Evolutionary conservation across 2,113 vertebrate species (phyloP), one percentile per base, ranked within the genome.

Genomic region (Calidris pugnax): DNA sequence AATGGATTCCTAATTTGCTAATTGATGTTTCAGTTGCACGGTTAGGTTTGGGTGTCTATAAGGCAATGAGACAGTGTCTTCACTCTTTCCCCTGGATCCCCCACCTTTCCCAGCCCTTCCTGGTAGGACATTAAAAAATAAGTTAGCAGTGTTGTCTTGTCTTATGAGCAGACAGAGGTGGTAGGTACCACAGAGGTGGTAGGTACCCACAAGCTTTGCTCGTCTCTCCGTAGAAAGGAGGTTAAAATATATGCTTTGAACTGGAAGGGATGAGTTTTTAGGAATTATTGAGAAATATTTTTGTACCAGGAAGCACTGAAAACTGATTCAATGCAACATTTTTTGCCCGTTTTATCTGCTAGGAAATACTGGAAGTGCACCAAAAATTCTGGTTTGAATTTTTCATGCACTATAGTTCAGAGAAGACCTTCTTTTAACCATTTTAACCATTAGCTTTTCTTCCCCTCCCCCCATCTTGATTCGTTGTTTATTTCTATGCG

Each of bases 81-180:
- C 4, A 8, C 12, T 15, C 23, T 62, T 27, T 14, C 3, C 12
- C 0, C 0, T 3, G 9, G 13, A 7, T 23, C 2, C 47, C 9
- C 20, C 20, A 48, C 1, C 5, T 56, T 22, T 55, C 51, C 27
- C 27, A 24, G 5, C 37, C 11, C 19, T 57, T 77, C 37, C 23
- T 84, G 5, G 82, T 95, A 87, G 43, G 43, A 35, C 11, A 13
- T 64, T n/a, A 51, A 63, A 41, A 83, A 62, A 45, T 24, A 68
- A 85, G 23, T 74, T 72, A 81, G 12, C 9, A 32, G 1, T 53
- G 51, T 74, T 71, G 18, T 4, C 12, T 85, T 79, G 57, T 77
- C 33, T 53, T 62, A 33, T 3, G 14, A 41, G 19, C 39, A 77
- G 23, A 14, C 37, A 39, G 37, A 39, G 37, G 8, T 39, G 37